Evolutionary conservation across 2,888 invertebrate species (phyloP), one percentile per base, ranked within the genome.

Genomic region (Epistrophe eligans): DNA sequence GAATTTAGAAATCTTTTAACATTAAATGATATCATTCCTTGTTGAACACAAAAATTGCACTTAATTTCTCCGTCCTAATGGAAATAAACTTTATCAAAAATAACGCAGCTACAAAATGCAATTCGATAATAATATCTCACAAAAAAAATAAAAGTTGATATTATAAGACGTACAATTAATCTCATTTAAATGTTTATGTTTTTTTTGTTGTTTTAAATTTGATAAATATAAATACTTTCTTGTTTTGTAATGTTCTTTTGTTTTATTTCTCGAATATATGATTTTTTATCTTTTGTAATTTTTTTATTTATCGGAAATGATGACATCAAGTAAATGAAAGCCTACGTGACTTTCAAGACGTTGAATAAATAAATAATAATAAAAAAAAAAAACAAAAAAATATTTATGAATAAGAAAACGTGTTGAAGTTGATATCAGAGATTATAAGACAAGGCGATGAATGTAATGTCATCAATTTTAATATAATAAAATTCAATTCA

Each of bases 261-360:
- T 81, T 83, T 52, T 55, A 58, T 73, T 83, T 77, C 40, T 57
- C 58, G 43, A 15, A 74, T 57, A 62, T 67, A 73, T 4, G 1
- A n/a, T 45, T 45, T 28, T 66, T 66, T 64, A 0, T 19, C 24
- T 24, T 24, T 17, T 71, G 17, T 48, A 10, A 4, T 48, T 57
- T n/a, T 81, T 82, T 58, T 67, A 66, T 77, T 83, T 79, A 64
- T 64, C 58, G 52, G 11, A 70, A 74, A 57, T 70, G 83, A 83
- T 79, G 83, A 79, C 70, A 74, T 24, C 35, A 58, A 58, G 40
- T 52, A 19, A 71, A 62, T n/a, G 24, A 57, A 62, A 57, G 79
- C 83, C 83, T 83, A 83, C 83, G 83, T 83, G 83, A 83, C 83
- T 83, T 72, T 62, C 15, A 8, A 45, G 6, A 15, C 43, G 15